Base-by-base conservation (phyloP, 2,888 invertebrate species). In the Amorpha juglandis region DNA sequence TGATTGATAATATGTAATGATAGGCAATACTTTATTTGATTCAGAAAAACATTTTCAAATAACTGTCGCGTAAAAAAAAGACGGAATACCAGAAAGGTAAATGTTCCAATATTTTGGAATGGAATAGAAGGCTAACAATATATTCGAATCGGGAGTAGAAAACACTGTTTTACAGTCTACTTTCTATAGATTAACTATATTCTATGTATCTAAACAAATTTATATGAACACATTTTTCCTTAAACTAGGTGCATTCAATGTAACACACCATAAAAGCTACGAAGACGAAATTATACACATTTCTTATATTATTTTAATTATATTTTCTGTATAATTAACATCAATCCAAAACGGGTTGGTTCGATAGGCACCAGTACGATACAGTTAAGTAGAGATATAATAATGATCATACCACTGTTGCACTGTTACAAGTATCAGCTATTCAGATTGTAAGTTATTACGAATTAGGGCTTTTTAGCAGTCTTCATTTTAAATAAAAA, bases 221-320 rank as follows among this genome's bases (percentile, higher is more conserved):
- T 86, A 90, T 91, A 92, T 92, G 92, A 92, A 92, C 92, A 92
- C 92, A 92, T 92, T 88, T 91, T 91, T 90, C 79, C 91, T 91
- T 91, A 92, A 76, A 69, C 89, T 90, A 92, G 81, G 85, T 90
- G 88, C 87, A 86, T 85, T 83, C 77, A 82, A 83, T 82, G 75
- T 79, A 82, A 84, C 85, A 90, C 88, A 87, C 87, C 84, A 79
- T 81, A 85, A 80, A 80, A 78, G 78, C 81, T 84, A 88, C 76
- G 74, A 74, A 81, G 78, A 81, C 76, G 19, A 79, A 68, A 74
- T 71, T 75, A 77, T 76, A 70, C 74, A 75, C 69, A 72, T 76
- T 78, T 74, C 74, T 74, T 77, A 72, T 73, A 76, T 76, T 71
- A 74, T n/a, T n/a, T 70, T 69, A 73, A 76, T 76, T 71, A 74